Base-by-base conservation (phyloP, 2,113 vertebrate genomes). In the Taxidea taxus region DNA sequence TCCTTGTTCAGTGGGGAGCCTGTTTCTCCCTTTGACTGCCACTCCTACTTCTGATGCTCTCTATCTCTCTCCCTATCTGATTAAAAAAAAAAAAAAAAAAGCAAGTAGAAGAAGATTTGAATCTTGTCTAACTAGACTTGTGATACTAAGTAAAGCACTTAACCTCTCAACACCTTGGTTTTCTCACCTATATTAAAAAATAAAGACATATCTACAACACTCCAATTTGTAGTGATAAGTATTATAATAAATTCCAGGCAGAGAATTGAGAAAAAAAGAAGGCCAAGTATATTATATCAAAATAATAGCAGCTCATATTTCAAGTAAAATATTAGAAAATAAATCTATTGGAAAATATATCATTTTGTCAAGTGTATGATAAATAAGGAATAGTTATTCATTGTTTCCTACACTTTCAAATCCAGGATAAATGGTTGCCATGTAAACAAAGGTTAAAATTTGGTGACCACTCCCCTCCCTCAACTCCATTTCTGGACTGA, bases 311-410 rank as follows among this genome's bases (percentile, higher is more conserved):
- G 4, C 2, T 7, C 14, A 29, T n/a, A 68, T 91, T 80, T 87
- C 25, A 93, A 82, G 58, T 77, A 66, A 95, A 87, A 34, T 16
- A 88, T 44, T 70, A 85, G 72, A 87, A 83, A 95, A 86, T 54
- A 1, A 87, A 78, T 39, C 31, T 21, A 83, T 87, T 25, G 0
- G 20, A 83, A 51, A n/a, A 74, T n/a, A 34, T 14, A 54, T 6
- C 27, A 70, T 39, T 91, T 56, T 23, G 47, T 95, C 29, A 90
- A 90, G 6, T 34, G 1, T 34, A 34, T 54, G 23, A 64, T 81
- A 34, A 68, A 39, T 37, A 75, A 68, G 4, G 12, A 66, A 80
- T 51, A 70, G 49, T 29, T 56, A 64, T 37, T 90, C 29, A 94
- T 2, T 44, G 7, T 29, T 37, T 86, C 7, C 3, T 81, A 27